Percentiles rank a stretch among this genome's conserved stretches.
These are phyloP conservation scores for Subanguina moxae DNA, from an alignment of 1,140 invertebrate genomes.

Conservation along the genomic window DNA sequence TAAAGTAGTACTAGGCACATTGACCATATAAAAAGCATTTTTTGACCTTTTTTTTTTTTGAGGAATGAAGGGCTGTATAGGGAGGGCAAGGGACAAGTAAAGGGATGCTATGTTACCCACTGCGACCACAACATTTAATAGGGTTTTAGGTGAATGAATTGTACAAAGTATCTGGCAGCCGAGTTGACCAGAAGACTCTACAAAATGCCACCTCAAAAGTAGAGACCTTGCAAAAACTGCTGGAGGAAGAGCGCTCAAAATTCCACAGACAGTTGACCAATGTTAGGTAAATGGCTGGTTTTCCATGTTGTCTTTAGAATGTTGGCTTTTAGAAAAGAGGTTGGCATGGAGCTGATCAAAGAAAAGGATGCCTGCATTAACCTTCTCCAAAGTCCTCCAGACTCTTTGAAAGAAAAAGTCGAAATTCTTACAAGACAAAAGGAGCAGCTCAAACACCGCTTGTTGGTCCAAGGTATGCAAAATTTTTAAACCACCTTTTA, in stretches of 20 bases:
- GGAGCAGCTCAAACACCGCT: conserved; percentile 37
- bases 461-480: conserved; percentile 30
- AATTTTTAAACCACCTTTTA: too few relatives aligned
- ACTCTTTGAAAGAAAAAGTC: conserved; percentile 38
- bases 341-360: conserved; percentile 39
- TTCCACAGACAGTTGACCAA: conserved; percentile 29
- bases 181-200: conserved; percentile 17
- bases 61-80: too few relatives aligned
- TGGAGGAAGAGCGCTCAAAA: conserved; percentile 39
- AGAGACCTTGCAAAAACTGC: conserved; percentile 24
- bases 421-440: conserved; percentile 42
- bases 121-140: background rate
- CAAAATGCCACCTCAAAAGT: conserved; percentile 21
- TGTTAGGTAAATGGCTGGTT: conserved; percentile 22
- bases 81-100: too few relatives aligned
- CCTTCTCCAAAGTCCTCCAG: conserved; percentile 28
- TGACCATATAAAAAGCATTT: too few relatives aligned
- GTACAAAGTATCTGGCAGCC: conserved; percentile 25
- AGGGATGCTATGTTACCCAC: too few relatives aligned
- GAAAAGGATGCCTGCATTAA: conserved; percentile 41
- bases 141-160: conserved; percentile 26
- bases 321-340: conserved; percentile 26
- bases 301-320: background rate
- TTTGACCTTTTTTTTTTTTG: too few relatives aligned
- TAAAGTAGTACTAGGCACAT: too few relatives aligned